Percentiles rank a stretch among this genome's conserved stretches.
Conservation (phyloP, 2,113 vertebrate genomes). For the Calyptommatus sinebrachiatus region DNA sequence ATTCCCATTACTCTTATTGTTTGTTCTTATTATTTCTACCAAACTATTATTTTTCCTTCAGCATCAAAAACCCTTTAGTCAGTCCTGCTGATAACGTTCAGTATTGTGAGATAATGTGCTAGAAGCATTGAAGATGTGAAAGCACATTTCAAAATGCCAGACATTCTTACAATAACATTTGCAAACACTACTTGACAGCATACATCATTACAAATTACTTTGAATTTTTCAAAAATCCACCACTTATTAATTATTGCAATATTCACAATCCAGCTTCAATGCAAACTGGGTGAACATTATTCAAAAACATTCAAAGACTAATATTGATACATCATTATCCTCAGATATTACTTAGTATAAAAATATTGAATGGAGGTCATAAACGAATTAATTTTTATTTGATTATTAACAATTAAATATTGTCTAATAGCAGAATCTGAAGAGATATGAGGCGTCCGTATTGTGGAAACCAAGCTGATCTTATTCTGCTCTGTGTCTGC, state of each 20-base stretch:
- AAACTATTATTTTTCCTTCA: too few relatives aligned
- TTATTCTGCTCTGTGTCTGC: background rate
- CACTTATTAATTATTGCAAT: background rate
- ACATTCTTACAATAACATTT: background rate
- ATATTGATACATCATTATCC: background rate
- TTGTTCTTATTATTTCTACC: too few relatives aligned
- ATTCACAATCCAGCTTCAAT: background rate
- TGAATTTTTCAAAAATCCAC: background rate
- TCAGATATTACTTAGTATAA: background rate
- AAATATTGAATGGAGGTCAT: background rate
- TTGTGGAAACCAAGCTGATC: background rate
- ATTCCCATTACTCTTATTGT: too few relatives aligned
- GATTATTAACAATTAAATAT: background rate
- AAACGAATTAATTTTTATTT: background rate
- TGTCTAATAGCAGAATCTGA: background rate
- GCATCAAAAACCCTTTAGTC: too few relatives aligned
- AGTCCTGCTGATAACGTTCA: background rate
- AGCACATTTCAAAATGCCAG: background rate
- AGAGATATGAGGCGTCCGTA: background rate
- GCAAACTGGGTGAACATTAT: background rate
- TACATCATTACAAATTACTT: too few relatives aligned
- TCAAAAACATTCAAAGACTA: background rate
- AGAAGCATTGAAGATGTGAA: background rate
- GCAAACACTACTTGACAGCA: background rate
- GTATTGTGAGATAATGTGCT: background rate